These are phyloP conservation scores for Panurus biarmicus DNA, from an alignment of 2,113 vertebrate genomes.

Conservation along the genomic window DNA sequence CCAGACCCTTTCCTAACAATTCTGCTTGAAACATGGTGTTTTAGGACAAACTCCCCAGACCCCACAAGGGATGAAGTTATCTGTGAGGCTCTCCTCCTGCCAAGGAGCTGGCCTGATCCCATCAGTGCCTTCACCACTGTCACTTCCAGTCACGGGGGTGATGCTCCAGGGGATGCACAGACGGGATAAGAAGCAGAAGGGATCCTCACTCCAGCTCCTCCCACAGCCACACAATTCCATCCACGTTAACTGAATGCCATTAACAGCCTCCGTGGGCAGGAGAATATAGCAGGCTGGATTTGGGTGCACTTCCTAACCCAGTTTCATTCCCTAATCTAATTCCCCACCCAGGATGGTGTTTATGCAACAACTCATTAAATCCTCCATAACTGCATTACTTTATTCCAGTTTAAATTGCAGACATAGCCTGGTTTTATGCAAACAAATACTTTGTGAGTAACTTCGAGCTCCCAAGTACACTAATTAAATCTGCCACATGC, in stretches of 20 bases:
- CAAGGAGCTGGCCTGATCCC: neutral
- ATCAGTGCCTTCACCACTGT: accelerated
- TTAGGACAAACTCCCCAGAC: neutral
- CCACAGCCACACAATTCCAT: neutral
- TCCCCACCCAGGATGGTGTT: slow-evolving; percentile 1
- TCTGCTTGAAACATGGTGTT: neutral
- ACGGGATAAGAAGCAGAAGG: accelerated
- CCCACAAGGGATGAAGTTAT: accelerated
- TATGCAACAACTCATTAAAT: slow-evolving; percentile 34
- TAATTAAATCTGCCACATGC: slow-evolving; percentile 46
- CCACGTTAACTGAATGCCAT: neutral
- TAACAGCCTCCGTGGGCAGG: neutral
- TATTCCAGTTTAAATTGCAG: slow-evolving; percentile 25
- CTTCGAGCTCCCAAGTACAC: slow-evolving; percentile 20
- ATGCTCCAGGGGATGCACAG: neutral
- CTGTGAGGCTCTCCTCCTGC: accelerated
- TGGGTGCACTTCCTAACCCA: neutral
- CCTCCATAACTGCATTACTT: neutral
- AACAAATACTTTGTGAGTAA: slow-evolving; percentile 47
- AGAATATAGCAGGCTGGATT: neutral
- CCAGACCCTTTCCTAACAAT: neutral
- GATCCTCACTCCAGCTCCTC: neutral
- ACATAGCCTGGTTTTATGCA: slow-evolving; percentile 27
- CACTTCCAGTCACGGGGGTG: accelerated
- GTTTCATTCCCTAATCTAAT: neutral